Conservation (phyloP, 2,113 vertebrate genomes). For the Limnothrissa miodon region DNA sequence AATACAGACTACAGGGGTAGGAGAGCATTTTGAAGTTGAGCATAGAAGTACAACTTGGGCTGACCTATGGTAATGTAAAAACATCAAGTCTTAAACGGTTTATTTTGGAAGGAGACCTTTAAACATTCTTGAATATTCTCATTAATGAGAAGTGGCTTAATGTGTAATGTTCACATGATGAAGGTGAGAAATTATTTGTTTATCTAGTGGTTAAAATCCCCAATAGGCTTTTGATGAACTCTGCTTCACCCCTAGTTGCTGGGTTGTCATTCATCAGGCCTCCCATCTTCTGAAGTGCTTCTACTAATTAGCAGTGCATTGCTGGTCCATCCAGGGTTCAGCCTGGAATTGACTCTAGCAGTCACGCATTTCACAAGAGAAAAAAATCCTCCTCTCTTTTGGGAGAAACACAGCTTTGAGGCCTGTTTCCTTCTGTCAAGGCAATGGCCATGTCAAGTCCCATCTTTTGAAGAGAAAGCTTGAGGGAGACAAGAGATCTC, state of each 20-base stretch:
- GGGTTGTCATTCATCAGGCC: slow-evolving; percentile 17
- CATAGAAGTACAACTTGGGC: too few relatives aligned
- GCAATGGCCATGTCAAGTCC: slow-evolving; percentile 22
- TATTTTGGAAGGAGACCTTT: too few relatives aligned
- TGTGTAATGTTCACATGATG: background rate
- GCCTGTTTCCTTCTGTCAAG: slow-evolving; percentile 24
- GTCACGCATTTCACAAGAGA: slow-evolving; percentile 23
- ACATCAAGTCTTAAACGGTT: too few relatives aligned
- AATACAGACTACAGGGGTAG: too few relatives aligned
- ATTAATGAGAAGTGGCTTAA: background rate
- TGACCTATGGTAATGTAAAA: too few relatives aligned
- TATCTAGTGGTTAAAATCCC: slow-evolving; percentile 1
- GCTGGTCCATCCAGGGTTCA: slow-evolving; percentile 25
- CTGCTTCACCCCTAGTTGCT: slow-evolving; percentile 17
- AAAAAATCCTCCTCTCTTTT: slow-evolving; percentile 17
- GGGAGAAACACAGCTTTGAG: slow-evolving; percentile 22
- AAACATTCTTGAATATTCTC: too few relatives aligned
- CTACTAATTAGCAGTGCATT: slow-evolving; percentile 30
- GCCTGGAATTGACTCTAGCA: slow-evolving; percentile 27
- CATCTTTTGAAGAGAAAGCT: slow-evolving; percentile 17
- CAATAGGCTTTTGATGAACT: slow-evolving; percentile 23
- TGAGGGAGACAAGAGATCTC: slow-evolving; percentile 19
- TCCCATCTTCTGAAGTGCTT: slow-evolving; percentile 23
- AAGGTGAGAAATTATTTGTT: background rate
- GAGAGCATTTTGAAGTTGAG: too few relatives aligned